Evolutionary conservation across 2,888 invertebrate species (phyloP), one percentile per base, ranked within the genome.

Genomic region (Leucania comma): DNA sequence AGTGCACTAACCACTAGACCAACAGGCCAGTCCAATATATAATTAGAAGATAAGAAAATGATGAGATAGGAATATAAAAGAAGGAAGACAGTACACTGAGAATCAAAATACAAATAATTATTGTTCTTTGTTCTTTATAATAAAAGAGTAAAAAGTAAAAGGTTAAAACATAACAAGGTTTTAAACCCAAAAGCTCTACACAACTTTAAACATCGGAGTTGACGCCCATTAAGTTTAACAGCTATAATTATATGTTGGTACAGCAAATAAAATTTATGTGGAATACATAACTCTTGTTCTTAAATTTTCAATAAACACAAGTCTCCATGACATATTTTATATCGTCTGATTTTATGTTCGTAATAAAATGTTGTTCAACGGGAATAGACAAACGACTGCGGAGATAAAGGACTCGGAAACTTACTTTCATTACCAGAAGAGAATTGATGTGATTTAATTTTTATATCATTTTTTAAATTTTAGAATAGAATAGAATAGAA

Each of bases 241-340:
- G 76, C 50, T 29, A 56, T 63, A 75, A 75, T 75, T 64, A 76
- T 60, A 48, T 29, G 48, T 48, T n/a, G 9, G 51, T 76, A 53
- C 63, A 60, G 48, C 58, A 54, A 68, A 75, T 75, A 59, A 68
- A 75, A 76, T 75, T 75, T 75, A 75, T 75, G 70, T 76, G 59
- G 48, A 71, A 57, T 63, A 64, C 56, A 72, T 59, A 76, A 72
- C 54, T 59, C 66, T 72, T 51, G 54, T 72, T 72, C 53, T 67
- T 68, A 68, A 71, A 62, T 73, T 76, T 72, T 78, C 66, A 72
- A 77, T 77, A 77, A 80, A 80, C 72, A 77, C 76, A 73, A 68
- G 69, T 80, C 63, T 42, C 74, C 69, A 57, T 72, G 80, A 69
- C 73, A 72, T 73, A 77, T 68, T 68, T 81, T 69, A 80, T 80